These are phyloP conservation scores for Andrena bucephala DNA, from an alignment of 2,888 invertebrate species.

Conservation along the genomic window DNA sequence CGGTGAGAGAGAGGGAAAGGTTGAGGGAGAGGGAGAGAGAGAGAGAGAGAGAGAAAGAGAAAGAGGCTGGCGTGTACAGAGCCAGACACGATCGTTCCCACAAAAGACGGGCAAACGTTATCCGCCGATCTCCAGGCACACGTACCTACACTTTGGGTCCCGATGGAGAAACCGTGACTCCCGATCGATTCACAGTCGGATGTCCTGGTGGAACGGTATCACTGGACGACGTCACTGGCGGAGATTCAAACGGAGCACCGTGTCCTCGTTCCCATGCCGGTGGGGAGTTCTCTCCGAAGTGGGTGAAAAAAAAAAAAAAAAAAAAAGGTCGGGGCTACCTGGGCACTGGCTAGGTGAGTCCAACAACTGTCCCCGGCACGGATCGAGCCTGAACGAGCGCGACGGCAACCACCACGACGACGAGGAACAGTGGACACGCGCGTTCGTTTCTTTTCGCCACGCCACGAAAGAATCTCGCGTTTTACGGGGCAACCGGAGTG, in stretches of 20 bases:
- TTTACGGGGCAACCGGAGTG: slow-evolving; percentile 68
- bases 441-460: slow-evolving; percentile 66
- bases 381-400: no score
- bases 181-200: slow-evolving; percentile 22
- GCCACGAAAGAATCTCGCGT: slow-evolving; percentile 71
- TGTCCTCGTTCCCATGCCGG: slow-evolving; percentile 23
- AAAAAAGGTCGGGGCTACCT: slow-evolving; percentile 3
- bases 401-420: not conserved
- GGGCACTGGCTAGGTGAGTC: no score
- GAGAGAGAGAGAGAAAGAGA: slow-evolving; percentile 30
- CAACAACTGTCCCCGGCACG: no score
- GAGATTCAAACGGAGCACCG: slow-evolving; percentile 43
- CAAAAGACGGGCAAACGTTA: slow-evolving; percentile 57
- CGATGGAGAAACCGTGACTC: slow-evolving; percentile 22
- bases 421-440: slow-evolving; percentile 37
- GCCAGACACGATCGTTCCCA: slow-evolving; percentile 58
- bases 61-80: slow-evolving; percentile 37
- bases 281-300: slow-evolving; percentile 9
- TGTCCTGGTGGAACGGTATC: slow-evolving; percentile 41
- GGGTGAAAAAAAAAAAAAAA: slow-evolving; percentile 23
- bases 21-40: slow-evolving; percentile 1
- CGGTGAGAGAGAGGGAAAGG: slow-evolving; percentile 21
- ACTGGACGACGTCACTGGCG: slow-evolving; percentile 41
- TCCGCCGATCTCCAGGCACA: slow-evolving; percentile 43
- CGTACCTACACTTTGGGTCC: slow-evolving; percentile 49